Base-by-base conservation (phyloP, 1,140 invertebrate species). In the Fopius arisanus region DNA sequence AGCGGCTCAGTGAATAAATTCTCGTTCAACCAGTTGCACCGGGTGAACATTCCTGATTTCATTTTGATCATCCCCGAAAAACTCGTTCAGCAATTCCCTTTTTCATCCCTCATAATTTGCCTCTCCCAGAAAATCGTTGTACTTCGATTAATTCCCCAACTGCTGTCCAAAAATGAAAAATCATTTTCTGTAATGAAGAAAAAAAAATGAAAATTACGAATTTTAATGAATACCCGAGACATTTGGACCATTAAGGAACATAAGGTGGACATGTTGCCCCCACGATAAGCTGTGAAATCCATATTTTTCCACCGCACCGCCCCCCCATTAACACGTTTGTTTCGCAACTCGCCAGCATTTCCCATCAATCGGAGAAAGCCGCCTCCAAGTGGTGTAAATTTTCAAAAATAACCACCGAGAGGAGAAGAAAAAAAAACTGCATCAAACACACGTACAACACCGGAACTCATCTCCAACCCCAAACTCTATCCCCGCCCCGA, bases 1-100 rank as follows among this genome's bases (percentile, higher is more conserved):
- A 59, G 65, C 65, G 16, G 75, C 65, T 73, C 54, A 72, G 72
- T 74, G 75, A 74, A 77, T 77, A 77, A 74, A 77, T 77, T 74
- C 54, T 74, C 51, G 48, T 71, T 69, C 21, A 77, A 77, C 75
- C 70, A 77, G 72, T 77, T 72, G 59, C 31, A 23, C 48, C 43
- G 31, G 43, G 48, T 54, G 51, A 51, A 37, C 43, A 19, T 74
- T 29, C 37, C 23, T 63, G 41, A 59, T 62, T 69, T 54, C 33
- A 16, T 62, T 43, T 48, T 31, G 29, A 76, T 71, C 69, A 63
- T 41, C 69, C 29, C 54, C 26, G 54, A 48, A 48, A 71, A 71
- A 71, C 70, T 72, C 62, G 70, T 72, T 66, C 59, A 48, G 48
- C 21, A 31, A 23, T 21, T 65, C 37, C n/a, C 23, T 40, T 72